Base-by-base conservation (phyloP, 2,797 vertebrate genomes). In the Myiothlypis coronata region DNA sequence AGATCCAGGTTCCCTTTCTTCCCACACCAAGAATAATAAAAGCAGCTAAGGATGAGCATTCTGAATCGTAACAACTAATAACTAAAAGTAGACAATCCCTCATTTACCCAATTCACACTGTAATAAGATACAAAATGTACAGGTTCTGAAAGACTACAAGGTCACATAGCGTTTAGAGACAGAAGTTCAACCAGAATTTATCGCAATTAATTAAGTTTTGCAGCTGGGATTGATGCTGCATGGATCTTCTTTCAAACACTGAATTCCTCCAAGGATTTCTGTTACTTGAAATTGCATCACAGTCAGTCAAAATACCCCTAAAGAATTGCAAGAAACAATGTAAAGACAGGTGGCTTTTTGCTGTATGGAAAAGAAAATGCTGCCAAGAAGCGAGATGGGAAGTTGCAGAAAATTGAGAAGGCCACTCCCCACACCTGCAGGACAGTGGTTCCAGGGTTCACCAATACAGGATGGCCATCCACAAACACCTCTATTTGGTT, bases 401-500 rank as follows among this genome's bases (percentile, higher is more conserved):
- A 75, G 32, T 7, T 12, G n/a, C 19, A 57, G 11, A 41, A 57
- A 75, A 68, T 2, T 18, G 12, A 49, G 53, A 23, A 19, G 35
- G 30, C 15, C 18, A 13, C 11, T 84, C 12, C 52, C 49, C 86
- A 17, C 96, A 99, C 99, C 98, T 99, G 99, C 64, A 99, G 98
- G 32, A 99, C 99, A 19, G 99, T 99, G 21, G 99, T 99, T 91
- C 99, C 99, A 5, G 99, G 98, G 95, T 99, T 98, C 89, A 99
- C 99, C 97, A 99, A 96, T 6, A 99, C 94, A 87, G 99, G 97
- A 28, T 99, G 98, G 27, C 99, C 99, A 96, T 99, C 99, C 64
- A 99, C 98, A 98, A 99, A 99, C 49, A 99, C 98, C 89, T 99
- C 98, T 94, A 99, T 98, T 97, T 99, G 97, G 97, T 99, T 99